phyloP scores from a whole-genome alignment of 1,140 invertebrate species.

The Rhizoglyphus robini region DNA sequence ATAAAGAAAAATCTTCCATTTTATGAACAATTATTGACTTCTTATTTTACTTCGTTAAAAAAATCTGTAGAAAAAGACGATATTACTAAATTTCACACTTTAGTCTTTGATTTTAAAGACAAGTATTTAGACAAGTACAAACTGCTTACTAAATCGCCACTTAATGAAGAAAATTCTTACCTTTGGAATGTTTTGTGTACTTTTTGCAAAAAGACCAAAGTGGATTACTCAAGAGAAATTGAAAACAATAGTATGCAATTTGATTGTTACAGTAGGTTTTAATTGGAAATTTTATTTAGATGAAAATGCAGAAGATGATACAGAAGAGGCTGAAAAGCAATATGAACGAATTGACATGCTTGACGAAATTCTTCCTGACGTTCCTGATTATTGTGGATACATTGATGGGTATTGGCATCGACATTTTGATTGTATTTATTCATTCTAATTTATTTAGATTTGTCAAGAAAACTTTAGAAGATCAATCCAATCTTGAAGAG shows the following conservation, averaged over 20 bases:
- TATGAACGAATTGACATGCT: background rate
- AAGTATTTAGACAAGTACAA: background rate
- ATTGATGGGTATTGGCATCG: background rate
- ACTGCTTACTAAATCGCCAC: background rate
- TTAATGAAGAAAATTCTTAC: background rate
- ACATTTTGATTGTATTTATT: background rate
- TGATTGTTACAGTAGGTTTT: no score
- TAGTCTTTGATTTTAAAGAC: background rate
- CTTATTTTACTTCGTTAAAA: background rate
- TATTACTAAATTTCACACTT: background rate
- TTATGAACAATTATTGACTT: background rate
- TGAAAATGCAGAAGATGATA: no score
- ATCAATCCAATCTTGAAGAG: background rate
- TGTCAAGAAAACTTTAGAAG: background rate
- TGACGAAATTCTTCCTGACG: background rate
- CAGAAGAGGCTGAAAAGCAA: no score
- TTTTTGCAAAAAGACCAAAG: background rate
- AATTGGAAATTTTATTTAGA: no score
- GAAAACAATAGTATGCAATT: background rate
- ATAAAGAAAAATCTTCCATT: background rate
- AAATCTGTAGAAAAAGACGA: background rate
- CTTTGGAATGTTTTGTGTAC: background rate
- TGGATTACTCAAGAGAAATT: background rate
- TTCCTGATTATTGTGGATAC: background rate
- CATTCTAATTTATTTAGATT: background rate